Percentiles rank a stretch among this genome's conserved stretches.
These are phyloP conservation scores for Sebastes baramenuke DNA, from an alignment of 2,797 vertebrate genomes.

Conservation along the genomic window DNA sequence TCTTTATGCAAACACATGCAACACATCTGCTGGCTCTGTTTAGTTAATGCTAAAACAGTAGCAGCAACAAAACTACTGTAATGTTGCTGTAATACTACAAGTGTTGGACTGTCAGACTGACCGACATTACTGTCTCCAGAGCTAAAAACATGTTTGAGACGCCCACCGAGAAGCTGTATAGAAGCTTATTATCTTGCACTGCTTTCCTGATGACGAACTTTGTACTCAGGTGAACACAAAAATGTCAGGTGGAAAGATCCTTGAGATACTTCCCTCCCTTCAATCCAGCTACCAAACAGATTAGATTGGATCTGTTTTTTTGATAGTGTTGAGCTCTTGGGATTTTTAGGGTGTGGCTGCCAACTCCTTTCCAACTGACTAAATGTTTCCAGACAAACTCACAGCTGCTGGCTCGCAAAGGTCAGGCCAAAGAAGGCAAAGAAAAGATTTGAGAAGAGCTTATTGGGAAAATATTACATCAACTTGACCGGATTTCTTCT, in stretches of 20 bases:
- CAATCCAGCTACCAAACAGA: not conserved
- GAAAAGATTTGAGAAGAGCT: not conserved
- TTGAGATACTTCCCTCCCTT: not conserved
- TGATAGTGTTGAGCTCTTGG: not conserved
- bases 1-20: not conserved
- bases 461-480: not conserved
- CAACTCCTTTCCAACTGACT: constrained; percentile 8
- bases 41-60: not conserved
- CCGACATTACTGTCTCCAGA: rapidly evolving
- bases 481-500: not conserved
- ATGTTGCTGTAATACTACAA: not conserved
- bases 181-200: rapidly evolving
- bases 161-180: not conserved
- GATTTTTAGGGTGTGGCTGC: constrained; percentile 33
- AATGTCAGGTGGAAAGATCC: not conserved
- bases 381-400: constrained; percentile 41
- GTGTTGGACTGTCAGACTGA: not conserved
- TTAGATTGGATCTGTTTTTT: not conserved
- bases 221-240: not conserved
- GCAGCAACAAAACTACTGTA: not conserved
- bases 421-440: not conserved
- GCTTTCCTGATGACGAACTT: not conserved
- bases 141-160: not conserved
- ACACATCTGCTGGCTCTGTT: not conserved
- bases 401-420: not conserved